phyloP scores from a whole-genome alignment of 2,888 invertebrate genomes.

The Bombyx huttoni region DNA sequence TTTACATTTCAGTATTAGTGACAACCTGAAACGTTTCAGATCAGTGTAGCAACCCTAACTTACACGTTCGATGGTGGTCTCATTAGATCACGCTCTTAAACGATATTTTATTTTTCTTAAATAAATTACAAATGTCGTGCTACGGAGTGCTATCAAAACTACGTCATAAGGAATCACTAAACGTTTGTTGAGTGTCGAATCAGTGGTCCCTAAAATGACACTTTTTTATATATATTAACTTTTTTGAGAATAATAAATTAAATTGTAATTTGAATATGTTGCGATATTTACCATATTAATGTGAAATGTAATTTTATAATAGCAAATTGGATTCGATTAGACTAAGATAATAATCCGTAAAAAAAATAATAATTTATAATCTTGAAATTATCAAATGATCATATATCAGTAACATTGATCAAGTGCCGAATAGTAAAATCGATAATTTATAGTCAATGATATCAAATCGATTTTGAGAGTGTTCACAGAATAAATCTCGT shows the following conservation, averaged over 20 bases:
- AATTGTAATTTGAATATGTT: too few species aligned
- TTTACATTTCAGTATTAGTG: too few species aligned
- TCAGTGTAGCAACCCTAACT: conserved; percentile 18
- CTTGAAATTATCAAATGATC: conserved; percentile 10
- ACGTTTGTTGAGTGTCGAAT: conserved; percentile 29
- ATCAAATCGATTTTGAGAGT: conserved; percentile 41
- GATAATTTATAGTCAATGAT: conserved; percentile 46
- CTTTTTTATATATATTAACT: neutral
- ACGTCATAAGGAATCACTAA: conserved; percentile 24
- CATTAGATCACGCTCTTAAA: conserved; percentile 45
- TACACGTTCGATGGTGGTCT: conserved; percentile 44
- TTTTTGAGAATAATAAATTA: too few species aligned
- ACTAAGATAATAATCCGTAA: conserved; percentile 19
- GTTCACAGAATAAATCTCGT: conserved; percentile 64
- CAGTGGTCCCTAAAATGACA: conserved; percentile 19
- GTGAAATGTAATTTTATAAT: too few species aligned
- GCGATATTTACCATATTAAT: too few species aligned
- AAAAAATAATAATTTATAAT: neutral
- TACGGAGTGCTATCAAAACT: conserved; percentile 16
- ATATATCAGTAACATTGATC: conserved; percentile 29
- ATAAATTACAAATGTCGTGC: conserved; percentile 36
- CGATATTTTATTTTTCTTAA: conserved; percentile 26
- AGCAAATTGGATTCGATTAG: neutral
- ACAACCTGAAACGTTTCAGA: neutral
- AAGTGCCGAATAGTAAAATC: conserved; percentile 24